Conservation (phyloP, 2,888 invertebrate genomes). For the Timema cristinae region DNA sequence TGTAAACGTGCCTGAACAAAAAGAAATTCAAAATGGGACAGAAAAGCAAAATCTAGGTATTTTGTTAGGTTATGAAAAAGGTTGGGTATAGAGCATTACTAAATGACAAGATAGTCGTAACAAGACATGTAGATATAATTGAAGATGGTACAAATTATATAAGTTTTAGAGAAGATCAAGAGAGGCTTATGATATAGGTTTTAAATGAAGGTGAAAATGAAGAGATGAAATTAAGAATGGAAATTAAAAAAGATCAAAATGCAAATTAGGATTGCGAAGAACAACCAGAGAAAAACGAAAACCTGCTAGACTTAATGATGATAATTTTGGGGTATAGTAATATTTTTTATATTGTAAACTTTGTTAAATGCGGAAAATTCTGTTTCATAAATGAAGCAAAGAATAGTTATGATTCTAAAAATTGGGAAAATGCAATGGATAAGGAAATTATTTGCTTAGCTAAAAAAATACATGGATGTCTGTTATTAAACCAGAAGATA, state of each 20-base stretch:
- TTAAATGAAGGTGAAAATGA: neutral
- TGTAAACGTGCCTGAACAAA: neutral
- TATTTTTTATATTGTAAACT: neutral
- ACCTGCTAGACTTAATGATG: neutral
- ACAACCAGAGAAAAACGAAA: neutral
- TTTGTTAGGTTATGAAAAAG: conserved; percentile 5
- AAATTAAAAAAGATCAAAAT: neutral
- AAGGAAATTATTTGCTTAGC: neutral
- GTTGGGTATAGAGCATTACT: neutral
- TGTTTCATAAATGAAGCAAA: neutral
- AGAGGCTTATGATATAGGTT: too few species aligned
- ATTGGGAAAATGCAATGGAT: conserved; percentile 3
- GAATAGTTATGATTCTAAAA: conserved; percentile 1
- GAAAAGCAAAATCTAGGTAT: neutral
- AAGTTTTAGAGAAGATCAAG: neutral
- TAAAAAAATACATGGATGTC: conserved; percentile 1
- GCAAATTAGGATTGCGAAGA: neutral
- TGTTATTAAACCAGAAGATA: neutral
- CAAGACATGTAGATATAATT: conserved; percentile 3
- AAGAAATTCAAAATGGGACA: conserved; percentile 7
- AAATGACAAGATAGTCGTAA: neutral
- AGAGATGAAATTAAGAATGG: neutral
- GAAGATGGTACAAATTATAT: neutral
- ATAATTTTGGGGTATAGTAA: neutral
- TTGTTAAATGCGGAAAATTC: neutral